phyloP scores from a whole-genome alignment of 2,797 vertebrate genomes.

The Mareca penelope region DNA sequence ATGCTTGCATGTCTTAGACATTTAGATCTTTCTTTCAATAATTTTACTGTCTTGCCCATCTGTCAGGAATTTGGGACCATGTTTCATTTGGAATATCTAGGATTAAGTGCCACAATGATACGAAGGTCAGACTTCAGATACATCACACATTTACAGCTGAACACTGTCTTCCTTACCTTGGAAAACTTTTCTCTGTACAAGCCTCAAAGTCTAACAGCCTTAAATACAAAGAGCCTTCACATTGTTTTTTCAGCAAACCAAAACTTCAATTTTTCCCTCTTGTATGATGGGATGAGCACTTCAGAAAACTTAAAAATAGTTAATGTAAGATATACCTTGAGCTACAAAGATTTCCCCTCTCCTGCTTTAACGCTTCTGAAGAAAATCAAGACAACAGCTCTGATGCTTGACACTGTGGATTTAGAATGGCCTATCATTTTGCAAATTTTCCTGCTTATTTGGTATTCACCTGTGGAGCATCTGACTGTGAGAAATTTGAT shows the following conservation, averaged over 20 bases:
- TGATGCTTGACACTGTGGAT: slow-evolving; percentile 74
- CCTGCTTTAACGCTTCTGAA: not conserved
- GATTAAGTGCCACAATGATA: slow-evolving; percentile 77
- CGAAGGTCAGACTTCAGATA: slow-evolving; percentile 76
- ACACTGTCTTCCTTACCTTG: slow-evolving; percentile 67
- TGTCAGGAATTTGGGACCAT: slow-evolving; percentile 75
- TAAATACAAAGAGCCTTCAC: slow-evolving; percentile 75
- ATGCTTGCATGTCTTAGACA: slow-evolving; percentile 75
- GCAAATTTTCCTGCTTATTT: slow-evolving; percentile 58
- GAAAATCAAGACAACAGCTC: slow-evolving; percentile 52
- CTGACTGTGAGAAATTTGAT: slow-evolving; percentile 64
- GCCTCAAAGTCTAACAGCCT: slow-evolving; percentile 72
- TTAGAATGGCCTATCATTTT: slow-evolving; percentile 76
- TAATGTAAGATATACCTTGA: slow-evolving; percentile 62
- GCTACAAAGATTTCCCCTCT: not conserved
- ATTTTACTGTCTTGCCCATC: slow-evolving; percentile 75
- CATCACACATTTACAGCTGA: slow-evolving; percentile 72
- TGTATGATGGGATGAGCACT: slow-evolving; percentile 71
- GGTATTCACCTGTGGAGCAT: slow-evolving; percentile 72
- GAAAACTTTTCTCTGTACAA: slow-evolving; percentile 71
- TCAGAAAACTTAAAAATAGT: slow-evolving; percentile 80
- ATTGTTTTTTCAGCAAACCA: slow-evolving; percentile 51
- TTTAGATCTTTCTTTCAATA: slow-evolving; percentile 84
- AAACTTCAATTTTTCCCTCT: slow-evolving; percentile 55
- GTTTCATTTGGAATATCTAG: slow-evolving; percentile 76